Evolutionary conservation across 2,113 vertebrate species (phyloP), one percentile per base, ranked within the genome.

Genomic region (Pseudolaguvia tuberculata): DNA sequence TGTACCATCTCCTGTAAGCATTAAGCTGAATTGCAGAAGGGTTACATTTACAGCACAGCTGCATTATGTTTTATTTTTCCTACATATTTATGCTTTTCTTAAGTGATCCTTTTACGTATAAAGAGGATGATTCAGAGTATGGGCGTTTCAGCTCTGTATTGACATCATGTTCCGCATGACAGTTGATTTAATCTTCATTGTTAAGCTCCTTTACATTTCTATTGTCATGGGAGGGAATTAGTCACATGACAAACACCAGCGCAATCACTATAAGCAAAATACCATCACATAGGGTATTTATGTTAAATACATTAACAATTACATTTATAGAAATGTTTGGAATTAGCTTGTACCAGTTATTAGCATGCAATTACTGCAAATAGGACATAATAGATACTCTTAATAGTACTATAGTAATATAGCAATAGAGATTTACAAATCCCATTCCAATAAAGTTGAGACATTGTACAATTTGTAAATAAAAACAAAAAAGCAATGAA

Each of bases 131-230:
- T 31, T 59, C 45, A n/a, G 29, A 63, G 53, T 58, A 21, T 65
- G 45, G 29, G 35, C 72, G 31, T 58, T 75, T 77, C 68, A 58
- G 75, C 59, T 45, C 15, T 3, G 23, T 82, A 83, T 80, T 76
- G 83, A 74, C 67, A 77, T 74, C 68, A 25, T 72, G 47, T 81
- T 66, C 77, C 78, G 78, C 81, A 72, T 35, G 69, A 79, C 65
- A 77, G 76, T 81, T 84, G 79, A 83, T 81, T 81, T 76, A 83
- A 63, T 53, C 25, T 31, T 42, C 56, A 81, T 84, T 82, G 79
- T 82, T 79, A 78, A 70, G 50, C 39, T 75, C 29, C 52, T 27
- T 23, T 76, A 51, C 72, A 66, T 80, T 47, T 78, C 62, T 5
- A 35, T 27, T 0, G 29, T 17, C 23, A 58, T 62, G 56, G 31